Conservation (phyloP, 2,113 vertebrate genomes). For the Protobothrops mucrosquamatus region DNA sequence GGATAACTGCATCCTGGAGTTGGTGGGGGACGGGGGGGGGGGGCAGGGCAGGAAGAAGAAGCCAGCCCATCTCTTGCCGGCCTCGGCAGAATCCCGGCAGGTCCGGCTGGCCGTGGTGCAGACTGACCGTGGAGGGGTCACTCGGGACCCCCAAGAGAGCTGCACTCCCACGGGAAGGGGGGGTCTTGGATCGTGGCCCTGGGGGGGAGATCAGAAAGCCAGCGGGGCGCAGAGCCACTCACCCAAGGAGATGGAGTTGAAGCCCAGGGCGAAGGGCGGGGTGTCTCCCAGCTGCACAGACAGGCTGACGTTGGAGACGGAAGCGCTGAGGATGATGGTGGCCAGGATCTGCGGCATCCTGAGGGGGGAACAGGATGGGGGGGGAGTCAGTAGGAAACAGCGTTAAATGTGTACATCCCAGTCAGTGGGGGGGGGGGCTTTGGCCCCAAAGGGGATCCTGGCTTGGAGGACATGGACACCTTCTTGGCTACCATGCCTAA, state of each 20-base stretch:
- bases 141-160: not conserved
- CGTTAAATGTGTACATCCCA: not conserved
- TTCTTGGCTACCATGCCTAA: not conserved
- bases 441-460: not conserved
- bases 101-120: not conserved
- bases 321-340: slow-evolving; percentile 84
- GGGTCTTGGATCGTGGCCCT: not conserved
- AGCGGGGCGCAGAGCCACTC: not conserved
- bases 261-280: slow-evolving; percentile 90
- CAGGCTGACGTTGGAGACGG: slow-evolving; percentile 87
- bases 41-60: no score
- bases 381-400: not conserved
- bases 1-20: not conserved
- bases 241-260: slow-evolving; percentile 88
- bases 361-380: accelerated
- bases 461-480: not conserved
- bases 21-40: not conserved
- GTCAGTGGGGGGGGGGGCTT: not conserved
- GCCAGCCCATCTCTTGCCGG: no score
- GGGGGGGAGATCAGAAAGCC: not conserved
- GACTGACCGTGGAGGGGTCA: not conserved
- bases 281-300: slow-evolving; percentile 93
- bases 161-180: not conserved
- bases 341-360: slow-evolving; percentile 87
- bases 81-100: not conserved